Evolutionary conservation across 2,113 vertebrate genomes (phyloP).

Genomic region (Edolisoma coerulescens): DNA sequence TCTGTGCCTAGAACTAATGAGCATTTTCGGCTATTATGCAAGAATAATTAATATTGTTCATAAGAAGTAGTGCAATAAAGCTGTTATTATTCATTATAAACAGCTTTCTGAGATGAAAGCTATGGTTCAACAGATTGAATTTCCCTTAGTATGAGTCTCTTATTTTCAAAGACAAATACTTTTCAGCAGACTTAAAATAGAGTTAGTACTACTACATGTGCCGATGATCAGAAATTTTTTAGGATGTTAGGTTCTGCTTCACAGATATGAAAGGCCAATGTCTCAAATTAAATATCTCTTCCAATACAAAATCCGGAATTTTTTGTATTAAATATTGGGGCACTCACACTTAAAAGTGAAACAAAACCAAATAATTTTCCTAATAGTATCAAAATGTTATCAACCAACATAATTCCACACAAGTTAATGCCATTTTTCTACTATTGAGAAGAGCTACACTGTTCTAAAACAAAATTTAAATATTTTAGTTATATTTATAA

Average conservation of each 20-base stretch:
- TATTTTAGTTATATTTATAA: background rate
- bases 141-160: background rate
- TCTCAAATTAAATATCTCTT: background rate
- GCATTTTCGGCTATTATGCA: background rate
- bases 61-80: background rate
- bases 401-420: background rate
- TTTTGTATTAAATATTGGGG: background rate
- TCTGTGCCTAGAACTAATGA: background rate
- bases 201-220: background rate
- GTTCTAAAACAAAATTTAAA: background rate
- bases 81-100: background rate
- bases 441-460: background rate
- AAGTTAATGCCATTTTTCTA: background rate
- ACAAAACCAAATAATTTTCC: fast-evolving
- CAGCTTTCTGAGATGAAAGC: background rate
- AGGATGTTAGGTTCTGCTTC: background rate
- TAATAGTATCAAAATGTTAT: background rate
- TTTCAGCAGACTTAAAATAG: background rate
- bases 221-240: fast-evolving
- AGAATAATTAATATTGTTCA: background rate
- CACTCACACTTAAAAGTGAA: background rate
- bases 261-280: background rate
- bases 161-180: background rate
- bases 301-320: background rate
- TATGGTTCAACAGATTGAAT: background rate